Evolutionary conservation across 2,888 invertebrate species (phyloP), one percentile per base, ranked within the genome.

Genomic region (Troilus luridus): DNA sequence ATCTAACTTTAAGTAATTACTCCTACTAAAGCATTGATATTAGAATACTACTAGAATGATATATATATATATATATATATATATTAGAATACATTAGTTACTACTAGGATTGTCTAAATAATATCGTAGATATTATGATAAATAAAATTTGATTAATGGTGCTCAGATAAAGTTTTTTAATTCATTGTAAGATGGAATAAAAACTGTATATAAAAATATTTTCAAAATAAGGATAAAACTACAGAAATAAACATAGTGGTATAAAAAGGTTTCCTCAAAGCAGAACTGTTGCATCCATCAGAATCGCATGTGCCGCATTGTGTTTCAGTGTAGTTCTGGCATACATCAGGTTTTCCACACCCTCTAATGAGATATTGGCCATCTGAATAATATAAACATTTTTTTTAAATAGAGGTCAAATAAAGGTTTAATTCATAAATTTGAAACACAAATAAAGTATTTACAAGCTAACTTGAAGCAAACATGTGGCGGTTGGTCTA

Each of bases 251-350:
- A 85, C 12, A 58, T 56, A 85, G 41, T 56, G 11, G 85, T 21
- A 67, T 19, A 56, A 89, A 88, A 7, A 89, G 85, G 85, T 85
- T 85, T 85, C 56, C 19, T 85, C 6, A 88, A 54, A 72, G 88
- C 60, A 12, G 91, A 91, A 8, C 88, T 88, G 91, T 92, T 92
- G 90, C 92, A 92, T 14, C 92, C 92, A 62, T 92, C 91, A 24
- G 58, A 85, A 64, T 91, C 91, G 88, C 92, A 92, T 58, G 90
- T 91, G 58, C 91, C 91, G 81, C 92, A 92, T 60, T 92, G 58
- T 24, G 77, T 77, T 14, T 92, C 91, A 41, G 92, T 91, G 54
- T 91, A 77, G 62, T 92, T 91, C 17, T 88, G 60, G 91, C 92
- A 92, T 54, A 92, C 89, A 88, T 92, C 92, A 41, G 90, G 90